A percentile compares a stretch with the other conserved stretches of the same genome.
Evolutionary conservation across 2,113 vertebrate genomes (phyloP).

Genomic region (Hyperoodon ampullatus): DNA sequence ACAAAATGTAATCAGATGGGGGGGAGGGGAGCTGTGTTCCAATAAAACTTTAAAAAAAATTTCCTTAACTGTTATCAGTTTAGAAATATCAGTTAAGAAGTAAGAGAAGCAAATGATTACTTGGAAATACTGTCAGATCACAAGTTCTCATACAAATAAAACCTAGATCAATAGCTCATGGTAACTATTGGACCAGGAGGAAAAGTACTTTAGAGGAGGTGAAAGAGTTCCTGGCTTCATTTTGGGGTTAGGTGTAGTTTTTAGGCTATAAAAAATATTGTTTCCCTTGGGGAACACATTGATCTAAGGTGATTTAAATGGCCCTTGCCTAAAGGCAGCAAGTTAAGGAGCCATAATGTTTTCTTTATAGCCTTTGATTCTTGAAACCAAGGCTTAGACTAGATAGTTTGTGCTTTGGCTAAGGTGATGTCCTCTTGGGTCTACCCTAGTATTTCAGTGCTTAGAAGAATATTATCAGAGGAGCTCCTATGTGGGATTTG

Average conservation of each 20-base stretch:
- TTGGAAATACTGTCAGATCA: not conserved
- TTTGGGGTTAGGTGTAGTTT: not conserved
- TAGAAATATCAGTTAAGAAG: not conserved
- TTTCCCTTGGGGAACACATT: not conserved
- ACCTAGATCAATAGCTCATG: not conserved
- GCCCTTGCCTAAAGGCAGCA: not conserved
- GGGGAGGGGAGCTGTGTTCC: not conserved
- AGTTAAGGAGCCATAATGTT: not conserved
- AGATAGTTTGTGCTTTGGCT: not conserved
- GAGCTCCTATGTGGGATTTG: not conserved
- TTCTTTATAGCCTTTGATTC: slow-evolving; percentile 2
- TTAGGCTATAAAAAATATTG: not conserved
- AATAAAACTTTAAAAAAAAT: not conserved
- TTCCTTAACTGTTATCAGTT: not conserved
- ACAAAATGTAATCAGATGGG: not conserved
- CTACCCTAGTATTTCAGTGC: not conserved
- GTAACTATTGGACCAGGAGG: not conserved
- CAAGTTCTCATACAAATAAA: not conserved
- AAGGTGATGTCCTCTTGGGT: not conserved
- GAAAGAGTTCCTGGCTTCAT: not conserved
- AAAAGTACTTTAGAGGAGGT: not conserved
- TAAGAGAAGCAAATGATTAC: not conserved
- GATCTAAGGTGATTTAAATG: slow-evolving; percentile 5
- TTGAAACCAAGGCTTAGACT: not conserved
- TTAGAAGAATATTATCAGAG: not conserved